phyloP scores from a whole-genome alignment of 2,888 invertebrate genomes.

The Synergus umbraculus region DNA sequence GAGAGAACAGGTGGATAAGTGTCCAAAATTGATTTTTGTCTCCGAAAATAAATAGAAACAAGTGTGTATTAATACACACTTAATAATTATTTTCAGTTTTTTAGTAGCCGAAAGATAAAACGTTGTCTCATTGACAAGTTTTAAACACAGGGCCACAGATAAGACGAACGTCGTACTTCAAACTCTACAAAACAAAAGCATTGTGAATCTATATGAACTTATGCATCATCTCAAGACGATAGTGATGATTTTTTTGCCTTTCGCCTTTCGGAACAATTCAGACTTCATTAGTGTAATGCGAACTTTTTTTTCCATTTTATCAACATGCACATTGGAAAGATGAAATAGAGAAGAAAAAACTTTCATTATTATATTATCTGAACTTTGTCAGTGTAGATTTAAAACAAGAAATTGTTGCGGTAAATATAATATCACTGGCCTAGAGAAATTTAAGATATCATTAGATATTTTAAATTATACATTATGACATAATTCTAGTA shows the following conservation, averaged over 20 bases:
- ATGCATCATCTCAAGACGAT: conserved; percentile 41
- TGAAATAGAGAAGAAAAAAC: background rate
- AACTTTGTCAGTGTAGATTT: background rate
- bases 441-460: no score
- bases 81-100: background rate
- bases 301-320: background rate
- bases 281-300: background rate
- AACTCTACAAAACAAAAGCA: conserved; percentile 35
- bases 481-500: conserved; percentile 8
- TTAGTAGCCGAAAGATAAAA: background rate
- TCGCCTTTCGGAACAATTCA: conserved; percentile 21
- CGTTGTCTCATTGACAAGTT: background rate
- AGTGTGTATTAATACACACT: background rate
- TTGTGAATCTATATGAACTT: conserved; percentile 38
- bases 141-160: conserved; percentile 33
- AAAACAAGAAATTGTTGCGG: background rate
- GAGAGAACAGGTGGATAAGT: background rate
- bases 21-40: background rate
- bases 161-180: conserved; percentile 20
- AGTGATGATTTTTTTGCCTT: conserved; percentile 39
- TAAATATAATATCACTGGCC: background rate
- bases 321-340: background rate
- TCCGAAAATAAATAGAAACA: background rate
- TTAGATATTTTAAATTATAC: no score
- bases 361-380: background rate